phyloP scores from a whole-genome alignment of 2,797 vertebrate genomes.

The Nyctibius grandis region DNA sequence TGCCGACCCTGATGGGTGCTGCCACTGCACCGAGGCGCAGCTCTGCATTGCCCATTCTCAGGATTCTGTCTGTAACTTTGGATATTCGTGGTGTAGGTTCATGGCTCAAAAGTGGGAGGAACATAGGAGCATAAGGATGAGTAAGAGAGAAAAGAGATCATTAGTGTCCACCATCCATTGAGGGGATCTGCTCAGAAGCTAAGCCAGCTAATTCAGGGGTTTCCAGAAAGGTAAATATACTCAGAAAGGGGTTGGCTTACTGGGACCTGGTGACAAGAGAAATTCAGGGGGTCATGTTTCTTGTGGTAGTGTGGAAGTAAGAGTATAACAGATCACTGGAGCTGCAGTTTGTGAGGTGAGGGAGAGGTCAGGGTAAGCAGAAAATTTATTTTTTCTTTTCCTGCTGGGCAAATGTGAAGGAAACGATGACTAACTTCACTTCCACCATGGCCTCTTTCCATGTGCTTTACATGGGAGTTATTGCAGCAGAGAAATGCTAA shows the following conservation, averaged over 20 bases:
- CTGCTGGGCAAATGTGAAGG: background rate
- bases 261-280: background rate
- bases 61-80: background rate
- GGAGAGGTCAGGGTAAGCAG: background rate
- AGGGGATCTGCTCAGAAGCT: background rate
- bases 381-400: background rate
- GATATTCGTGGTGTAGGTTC: background rate
- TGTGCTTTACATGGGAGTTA: background rate
- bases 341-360: background rate
- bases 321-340: background rate
- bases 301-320: background rate
- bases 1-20: background rate
- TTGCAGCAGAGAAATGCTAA: background rate
- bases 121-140: background rate
- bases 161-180: background rate
- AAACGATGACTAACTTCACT: background rate
- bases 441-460: background rate
- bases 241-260: background rate
- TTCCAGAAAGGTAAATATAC: background rate
- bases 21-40: fast-evolving
- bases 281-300: background rate
- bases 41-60: background rate
- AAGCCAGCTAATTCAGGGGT: background rate
- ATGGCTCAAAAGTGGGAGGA: background rate
- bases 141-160: background rate